Evolutionary conservation across 2,797 vertebrate genomes (phyloP).

Genomic region (Botia kubotai): DNA sequence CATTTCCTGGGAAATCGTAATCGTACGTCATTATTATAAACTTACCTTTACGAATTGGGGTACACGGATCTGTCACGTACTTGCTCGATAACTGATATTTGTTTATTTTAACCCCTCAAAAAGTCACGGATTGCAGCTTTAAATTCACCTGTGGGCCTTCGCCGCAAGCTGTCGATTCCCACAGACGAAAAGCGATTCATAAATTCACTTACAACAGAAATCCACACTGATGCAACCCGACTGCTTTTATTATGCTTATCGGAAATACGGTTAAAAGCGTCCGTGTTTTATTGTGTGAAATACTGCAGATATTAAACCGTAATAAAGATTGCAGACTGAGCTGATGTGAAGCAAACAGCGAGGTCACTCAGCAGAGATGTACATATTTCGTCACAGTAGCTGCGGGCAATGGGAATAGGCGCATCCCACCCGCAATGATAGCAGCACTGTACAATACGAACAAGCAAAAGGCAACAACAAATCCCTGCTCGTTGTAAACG

Average conservation of each 20-base stretch:
- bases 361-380: conserved; percentile 26
- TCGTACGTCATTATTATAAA: too few relatives aligned
- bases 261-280: not conserved
- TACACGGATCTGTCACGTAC: too few relatives aligned
- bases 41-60: too few relatives aligned
- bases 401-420: conserved; percentile 2
- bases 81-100: too few relatives aligned
- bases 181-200: not conserved
- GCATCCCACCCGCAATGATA: conserved; percentile 27
- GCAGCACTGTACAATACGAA: conserved; percentile 21
- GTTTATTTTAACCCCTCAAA: too few relatives aligned
- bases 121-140: too few relatives aligned
- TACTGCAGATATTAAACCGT: not conserved
- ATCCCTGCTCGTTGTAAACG: conserved; percentile 1
- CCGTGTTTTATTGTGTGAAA: not conserved
- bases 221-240: not conserved
- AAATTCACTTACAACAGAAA: conserved; percentile 1
- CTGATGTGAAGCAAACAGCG: conserved; percentile 17
- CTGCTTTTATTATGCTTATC: conserved; percentile 16
- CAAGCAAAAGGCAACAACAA: conserved; percentile 21
- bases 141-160: too few relatives aligned
- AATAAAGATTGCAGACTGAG: not conserved
- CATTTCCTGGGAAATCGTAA: too few relatives aligned
- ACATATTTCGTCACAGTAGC: conserved; percentile 31
- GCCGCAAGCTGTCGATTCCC: not conserved